A percentile compares a stretch with the other conserved stretches of the same genome.
Conservation (phyloP, 2,113 vertebrate species). For the Solea solea region DNA sequence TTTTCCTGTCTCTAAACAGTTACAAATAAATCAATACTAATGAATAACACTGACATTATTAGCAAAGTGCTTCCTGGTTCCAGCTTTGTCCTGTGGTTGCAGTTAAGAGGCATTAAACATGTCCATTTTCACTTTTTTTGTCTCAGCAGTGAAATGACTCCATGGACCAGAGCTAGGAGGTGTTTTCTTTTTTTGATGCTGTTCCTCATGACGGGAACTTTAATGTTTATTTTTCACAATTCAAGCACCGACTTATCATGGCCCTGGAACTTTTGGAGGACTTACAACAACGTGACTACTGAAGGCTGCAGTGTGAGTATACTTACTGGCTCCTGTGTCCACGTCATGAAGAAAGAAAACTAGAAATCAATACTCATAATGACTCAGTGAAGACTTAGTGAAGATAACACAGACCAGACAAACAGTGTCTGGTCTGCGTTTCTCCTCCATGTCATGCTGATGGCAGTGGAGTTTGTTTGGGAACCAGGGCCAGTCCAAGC, state of each 20-base stretch:
- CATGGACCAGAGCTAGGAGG: not conserved
- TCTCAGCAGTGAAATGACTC: slow-evolving; percentile 45
- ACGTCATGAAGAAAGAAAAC: not conserved
- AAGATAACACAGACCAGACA: no score
- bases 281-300: not conserved
- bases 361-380: no score
- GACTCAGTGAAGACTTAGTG: no score
- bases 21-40: not conserved
- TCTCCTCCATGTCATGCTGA: no score
- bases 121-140: slow-evolving; percentile 19
- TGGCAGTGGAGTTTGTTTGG: no score
- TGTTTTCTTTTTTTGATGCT: not conserved
- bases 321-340: not conserved
- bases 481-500: no score
- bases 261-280: not conserved
- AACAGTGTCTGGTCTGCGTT: no score
- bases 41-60: not conserved
- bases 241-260: rapidly evolving
- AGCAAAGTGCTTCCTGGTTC: slow-evolving; percentile 23
- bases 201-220: not conserved
- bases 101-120: not conserved
- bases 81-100: not conserved
- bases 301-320: slow-evolving; percentile 26
- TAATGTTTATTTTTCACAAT: not conserved
- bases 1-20: not conserved